phyloP scores from a whole-genome alignment of 2,888 invertebrate species.

The Ommatoiulus sabulosus region DNA sequence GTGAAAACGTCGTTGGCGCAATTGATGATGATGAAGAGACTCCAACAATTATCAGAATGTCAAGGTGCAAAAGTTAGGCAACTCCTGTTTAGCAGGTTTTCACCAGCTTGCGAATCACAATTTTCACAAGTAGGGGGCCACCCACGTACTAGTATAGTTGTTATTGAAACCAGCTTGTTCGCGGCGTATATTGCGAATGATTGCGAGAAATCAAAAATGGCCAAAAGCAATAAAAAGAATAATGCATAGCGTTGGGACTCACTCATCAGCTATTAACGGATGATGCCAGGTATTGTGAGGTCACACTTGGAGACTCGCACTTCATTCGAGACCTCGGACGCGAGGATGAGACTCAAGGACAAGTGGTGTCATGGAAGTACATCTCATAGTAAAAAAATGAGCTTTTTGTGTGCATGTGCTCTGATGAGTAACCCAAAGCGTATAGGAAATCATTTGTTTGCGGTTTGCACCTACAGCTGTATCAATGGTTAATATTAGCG shows the following conservation, averaged over 20 bases:
- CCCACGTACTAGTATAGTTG: neutral
- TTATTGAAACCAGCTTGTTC: neutral
- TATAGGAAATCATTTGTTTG: too few relatives aligned
- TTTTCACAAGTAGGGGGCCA: neutral
- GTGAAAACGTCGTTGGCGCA: too few relatives aligned
- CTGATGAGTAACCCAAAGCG: too few relatives aligned
- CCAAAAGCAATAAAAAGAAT: neutral
- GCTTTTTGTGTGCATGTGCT: too few relatives aligned
- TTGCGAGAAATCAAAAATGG: neutral
- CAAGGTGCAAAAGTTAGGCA: neutral
- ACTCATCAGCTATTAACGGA: neutral
- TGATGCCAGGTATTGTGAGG: neutral
- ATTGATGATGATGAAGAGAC: neutral
- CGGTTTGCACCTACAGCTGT: too few relatives aligned
- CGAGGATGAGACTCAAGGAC: constrained; percentile 8
- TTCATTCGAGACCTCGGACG: neutral
- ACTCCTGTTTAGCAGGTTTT: neutral
- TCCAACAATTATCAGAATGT: neutral
- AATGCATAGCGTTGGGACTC: neutral
- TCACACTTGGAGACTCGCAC: neutral
- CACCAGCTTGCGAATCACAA: neutral
- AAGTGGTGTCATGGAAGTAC: neutral
- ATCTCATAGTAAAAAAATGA: too few relatives aligned
- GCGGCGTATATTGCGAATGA: neutral
- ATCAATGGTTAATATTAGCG: too few relatives aligned